A percentile compares a stretch with the other conserved stretches of the same genome.
These are phyloP conservation scores for Aleiodes testaceus DNA, from an alignment of 2,888 invertebrate genomes.

Conservation along the genomic window DNA sequence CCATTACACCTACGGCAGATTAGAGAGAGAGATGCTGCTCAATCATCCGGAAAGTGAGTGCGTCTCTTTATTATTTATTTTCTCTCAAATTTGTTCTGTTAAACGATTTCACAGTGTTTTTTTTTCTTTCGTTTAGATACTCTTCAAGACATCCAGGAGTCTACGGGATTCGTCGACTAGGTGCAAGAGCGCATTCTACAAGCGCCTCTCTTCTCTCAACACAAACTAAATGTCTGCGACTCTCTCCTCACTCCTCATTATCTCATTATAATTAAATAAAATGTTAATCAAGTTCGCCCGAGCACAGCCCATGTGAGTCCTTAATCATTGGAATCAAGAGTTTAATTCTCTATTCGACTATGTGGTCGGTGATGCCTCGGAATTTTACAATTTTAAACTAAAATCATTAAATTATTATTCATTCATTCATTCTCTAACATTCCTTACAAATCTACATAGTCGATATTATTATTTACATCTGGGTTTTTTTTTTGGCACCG, in stretches of 20 bases:
- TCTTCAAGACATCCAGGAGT: conserved; percentile 67
- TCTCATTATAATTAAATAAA: no score
- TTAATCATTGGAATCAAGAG: conserved; percentile 39
- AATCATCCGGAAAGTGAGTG: conserved; percentile 68
- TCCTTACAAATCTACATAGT: conserved; percentile 61
- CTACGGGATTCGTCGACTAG: conserved; percentile 66
- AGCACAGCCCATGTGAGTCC: conserved; percentile 62
- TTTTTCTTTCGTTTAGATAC: conserved; percentile 53
- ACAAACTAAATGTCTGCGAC: conserved; percentile 53
- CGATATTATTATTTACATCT: conserved; percentile 70
- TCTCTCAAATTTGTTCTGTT: conserved; percentile 43
- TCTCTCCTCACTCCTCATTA: conserved; percentile 43
- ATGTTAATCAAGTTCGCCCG: conserved; percentile 50
- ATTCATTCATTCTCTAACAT: conserved; percentile 32
- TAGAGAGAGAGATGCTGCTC: conserved; percentile 66
- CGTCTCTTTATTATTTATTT: conserved; percentile 53
- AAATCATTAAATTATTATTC: conserved; percentile 30
- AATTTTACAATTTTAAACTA: conserved; percentile 28
- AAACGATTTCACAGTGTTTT: conserved; percentile 46
- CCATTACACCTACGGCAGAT: conserved; percentile 74
- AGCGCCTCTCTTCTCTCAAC: conserved; percentile 61
- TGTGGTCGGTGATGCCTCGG: conserved; percentile 23
- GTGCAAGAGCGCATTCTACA: conserved; percentile 69
- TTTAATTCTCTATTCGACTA: conserved; percentile 35
- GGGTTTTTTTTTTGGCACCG: conserved; percentile 71